phyloP scores from a whole-genome alignment of 2,797 vertebrate genomes.

The Schizothorax lantsangensis region DNA sequence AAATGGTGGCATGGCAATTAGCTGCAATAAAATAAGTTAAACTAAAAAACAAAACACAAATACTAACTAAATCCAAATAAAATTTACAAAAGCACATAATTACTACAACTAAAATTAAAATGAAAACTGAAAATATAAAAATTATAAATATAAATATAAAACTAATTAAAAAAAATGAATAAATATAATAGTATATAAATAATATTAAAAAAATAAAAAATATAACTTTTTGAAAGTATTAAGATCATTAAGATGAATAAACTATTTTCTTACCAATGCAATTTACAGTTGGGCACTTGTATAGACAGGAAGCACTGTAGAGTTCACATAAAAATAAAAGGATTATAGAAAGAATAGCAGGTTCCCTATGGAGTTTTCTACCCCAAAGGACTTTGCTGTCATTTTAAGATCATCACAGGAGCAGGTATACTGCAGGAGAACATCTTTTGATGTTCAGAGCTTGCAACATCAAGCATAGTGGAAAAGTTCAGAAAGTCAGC shows the following conservation, averaged over 20 bases:
- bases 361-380: neutral
- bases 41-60: too few species aligned
- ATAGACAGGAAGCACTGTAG: neutral
- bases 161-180: neutral
- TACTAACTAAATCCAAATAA: neutral
- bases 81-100: neutral
- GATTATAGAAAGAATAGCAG: neutral
- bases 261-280: neutral
- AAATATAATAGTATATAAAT: neutral
- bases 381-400: neutral
- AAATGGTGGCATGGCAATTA: too few species aligned
- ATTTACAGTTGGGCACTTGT: neutral
- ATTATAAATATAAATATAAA: too few species aligned
- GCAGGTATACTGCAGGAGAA: neutral
- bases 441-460: slow-evolving; percentile 2
- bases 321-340: neutral
- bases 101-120: neutral
- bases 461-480: slow-evolving; percentile 3
- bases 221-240: neutral
- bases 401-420: neutral
- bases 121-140: neutral
- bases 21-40: too few species aligned
- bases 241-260: neutral
- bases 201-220: neutral
- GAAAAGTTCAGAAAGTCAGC: neutral